phyloP scores from a whole-genome alignment of 2,888 invertebrate species.

The Oscheius sp. region DNA sequence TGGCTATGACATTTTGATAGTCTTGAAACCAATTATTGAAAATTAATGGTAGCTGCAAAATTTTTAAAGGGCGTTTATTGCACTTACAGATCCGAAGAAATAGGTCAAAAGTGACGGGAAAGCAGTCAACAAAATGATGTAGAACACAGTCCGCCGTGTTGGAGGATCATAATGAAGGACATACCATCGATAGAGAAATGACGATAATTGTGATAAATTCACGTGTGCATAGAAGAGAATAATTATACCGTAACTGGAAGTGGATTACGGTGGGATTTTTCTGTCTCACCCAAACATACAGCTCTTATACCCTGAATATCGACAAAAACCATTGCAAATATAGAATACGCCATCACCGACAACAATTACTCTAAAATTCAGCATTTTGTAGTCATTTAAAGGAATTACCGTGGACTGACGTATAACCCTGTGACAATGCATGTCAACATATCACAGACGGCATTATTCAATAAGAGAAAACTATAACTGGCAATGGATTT shows the following conservation, averaged over 20 bases:
- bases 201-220: background rate
- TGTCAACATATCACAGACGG: constrained; percentile 6
- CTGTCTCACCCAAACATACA: constrained; percentile 5
- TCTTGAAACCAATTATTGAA: background rate
- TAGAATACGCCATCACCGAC: background rate
- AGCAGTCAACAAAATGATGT: background rate
- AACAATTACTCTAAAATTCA: background rate
- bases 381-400: background rate
- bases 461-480: constrained; percentile 1
- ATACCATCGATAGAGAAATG: constrained; percentile 4
- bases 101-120: background rate
- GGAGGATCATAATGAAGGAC: background rate
- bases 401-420: constrained; percentile 1
- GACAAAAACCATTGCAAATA: constrained; percentile 12
- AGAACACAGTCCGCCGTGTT: background rate
- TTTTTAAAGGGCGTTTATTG: background rate
- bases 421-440: background rate
- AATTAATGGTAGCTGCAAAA: constrained; percentile 1
- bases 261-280: background rate
- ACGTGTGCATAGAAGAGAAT: constrained; percentile 1
- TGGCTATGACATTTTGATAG: background rate
- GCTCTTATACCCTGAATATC: background rate
- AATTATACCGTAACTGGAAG: background rate
- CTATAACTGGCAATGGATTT: background rate
- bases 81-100: background rate